Evolutionary conservation across 2,888 invertebrate genomes (phyloP).

Genomic region (Drosophila falleni): DNA sequence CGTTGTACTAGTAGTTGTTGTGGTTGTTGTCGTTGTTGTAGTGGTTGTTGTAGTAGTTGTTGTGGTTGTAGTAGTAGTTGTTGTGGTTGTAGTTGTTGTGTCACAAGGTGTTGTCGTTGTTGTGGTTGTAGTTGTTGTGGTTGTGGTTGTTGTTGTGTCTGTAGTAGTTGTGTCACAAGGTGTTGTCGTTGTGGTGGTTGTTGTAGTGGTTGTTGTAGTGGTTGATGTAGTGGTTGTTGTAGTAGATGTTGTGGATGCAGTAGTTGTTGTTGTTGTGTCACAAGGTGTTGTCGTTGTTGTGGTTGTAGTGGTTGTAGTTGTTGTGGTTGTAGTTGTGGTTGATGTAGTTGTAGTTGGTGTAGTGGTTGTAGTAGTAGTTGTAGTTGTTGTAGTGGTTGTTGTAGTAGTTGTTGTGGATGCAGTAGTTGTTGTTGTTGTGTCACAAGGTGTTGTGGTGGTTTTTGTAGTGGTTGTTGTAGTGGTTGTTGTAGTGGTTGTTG

Average conservation of each 20-base stretch:
- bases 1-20: constrained; percentile 20
- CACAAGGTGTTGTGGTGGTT: constrained; percentile 19
- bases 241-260: constrained; percentile 10
- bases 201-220: constrained; percentile 17
- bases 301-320: constrained; percentile 19
- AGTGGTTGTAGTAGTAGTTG: constrained; percentile 14
- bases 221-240: constrained; percentile 31
- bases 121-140: constrained; percentile 6
- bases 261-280: background rate
- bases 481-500: constrained; percentile 14
- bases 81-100: constrained; percentile 1
- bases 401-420: constrained; percentile 22
- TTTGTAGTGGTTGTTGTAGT: constrained; percentile 19
- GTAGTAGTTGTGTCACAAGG: too few relatives aligned
- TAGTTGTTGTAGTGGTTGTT: constrained; percentile 25
- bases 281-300: constrained; percentile 7
- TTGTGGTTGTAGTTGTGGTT: background rate
- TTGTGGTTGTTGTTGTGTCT: constrained; percentile 23
- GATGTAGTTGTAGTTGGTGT: constrained; percentile 16
- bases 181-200: constrained; percentile 14
- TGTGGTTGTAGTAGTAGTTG: constrained; percentile 5
- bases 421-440: constrained; percentile 17
- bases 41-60: constrained; percentile 13
- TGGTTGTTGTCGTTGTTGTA: constrained; percentile 23
- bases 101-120: constrained; percentile 7